Conservation (phyloP, 2,888 invertebrate genomes). For the Sphaeridia pumilis region DNA sequence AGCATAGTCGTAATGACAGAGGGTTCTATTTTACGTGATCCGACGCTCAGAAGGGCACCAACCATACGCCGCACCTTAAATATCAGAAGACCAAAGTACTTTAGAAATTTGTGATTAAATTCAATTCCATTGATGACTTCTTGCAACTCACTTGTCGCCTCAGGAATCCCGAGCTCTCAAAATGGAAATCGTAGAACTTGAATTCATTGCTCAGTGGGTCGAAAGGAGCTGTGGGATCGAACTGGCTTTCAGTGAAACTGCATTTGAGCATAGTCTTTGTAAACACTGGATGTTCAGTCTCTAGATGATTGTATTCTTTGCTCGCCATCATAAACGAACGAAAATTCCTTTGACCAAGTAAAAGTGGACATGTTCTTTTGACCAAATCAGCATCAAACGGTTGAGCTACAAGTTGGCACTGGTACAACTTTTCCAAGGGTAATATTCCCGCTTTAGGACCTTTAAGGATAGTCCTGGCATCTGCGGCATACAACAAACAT, state of each 20-base stretch:
- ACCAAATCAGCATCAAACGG: constrained; percentile 24
- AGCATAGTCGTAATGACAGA: constrained; percentile 24
- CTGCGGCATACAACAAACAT: background rate
- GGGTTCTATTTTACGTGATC: constrained; percentile 12
- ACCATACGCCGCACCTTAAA: constrained; percentile 31
- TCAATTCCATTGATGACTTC: no score
- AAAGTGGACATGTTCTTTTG: constrained; percentile 19
- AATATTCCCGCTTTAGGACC: no score
- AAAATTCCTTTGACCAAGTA: constrained; percentile 26
- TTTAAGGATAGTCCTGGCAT: no score
- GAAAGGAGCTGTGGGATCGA: background rate
- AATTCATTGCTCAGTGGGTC: constrained; percentile 13
- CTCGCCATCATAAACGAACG: constrained; percentile 21
- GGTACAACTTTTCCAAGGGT: constrained; percentile 17
- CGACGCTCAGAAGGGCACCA: constrained; percentile 22
- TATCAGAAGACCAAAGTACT: no score
- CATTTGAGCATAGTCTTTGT: constrained; percentile 23
- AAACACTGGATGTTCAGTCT: constrained; percentile 7
- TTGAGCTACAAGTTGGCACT: constrained; percentile 15
- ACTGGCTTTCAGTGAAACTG: constrained; percentile 14
- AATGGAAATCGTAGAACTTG: constrained; percentile 26
- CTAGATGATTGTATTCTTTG: background rate
- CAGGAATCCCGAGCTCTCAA: constrained; percentile 33
- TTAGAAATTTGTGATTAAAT: no score
- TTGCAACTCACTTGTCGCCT: constrained; percentile 26